Evolutionary conservation across 2,797 vertebrate genomes (phyloP).

Genomic region (Propithecus perrieri): DNA sequence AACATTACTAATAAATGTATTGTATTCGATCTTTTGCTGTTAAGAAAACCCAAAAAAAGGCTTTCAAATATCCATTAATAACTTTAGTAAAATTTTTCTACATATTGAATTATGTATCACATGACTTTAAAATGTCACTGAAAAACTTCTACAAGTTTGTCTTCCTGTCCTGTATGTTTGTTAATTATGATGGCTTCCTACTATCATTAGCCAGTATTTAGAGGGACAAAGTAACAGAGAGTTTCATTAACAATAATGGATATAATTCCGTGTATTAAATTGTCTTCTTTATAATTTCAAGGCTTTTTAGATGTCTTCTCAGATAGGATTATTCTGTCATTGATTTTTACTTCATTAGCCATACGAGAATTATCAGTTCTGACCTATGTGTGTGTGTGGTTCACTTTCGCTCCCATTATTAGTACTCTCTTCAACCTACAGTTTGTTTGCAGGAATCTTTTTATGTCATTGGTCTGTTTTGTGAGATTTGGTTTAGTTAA

Average conservation of each 20-base stretch:
- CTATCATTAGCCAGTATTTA: background rate
- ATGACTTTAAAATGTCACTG: background rate
- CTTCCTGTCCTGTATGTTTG: background rate
- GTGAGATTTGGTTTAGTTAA: background rate
- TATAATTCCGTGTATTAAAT: background rate
- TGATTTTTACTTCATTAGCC: background rate
- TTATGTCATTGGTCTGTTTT: background rate
- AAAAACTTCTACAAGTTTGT: background rate
- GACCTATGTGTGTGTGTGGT: background rate
- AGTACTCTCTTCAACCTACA: background rate
- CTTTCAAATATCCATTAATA: background rate
- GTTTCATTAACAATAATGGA: background rate
- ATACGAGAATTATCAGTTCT: background rate
- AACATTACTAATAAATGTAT: background rate
- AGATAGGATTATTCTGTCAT: background rate
- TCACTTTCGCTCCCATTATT: background rate
- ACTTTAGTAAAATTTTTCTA: background rate
- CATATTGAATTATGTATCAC: background rate
- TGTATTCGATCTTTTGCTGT: background rate
- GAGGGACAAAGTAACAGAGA: constrained; percentile 12
- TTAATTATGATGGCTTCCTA: background rate
- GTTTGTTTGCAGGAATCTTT: background rate
- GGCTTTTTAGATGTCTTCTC: background rate
- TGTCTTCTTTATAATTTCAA: background rate
- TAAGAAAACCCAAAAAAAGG: background rate